Evolutionary conservation across 2,888 invertebrate species (phyloP), one percentile per base, ranked within the genome.

Genomic region (Liopterus haemorrhoidalis): DNA sequence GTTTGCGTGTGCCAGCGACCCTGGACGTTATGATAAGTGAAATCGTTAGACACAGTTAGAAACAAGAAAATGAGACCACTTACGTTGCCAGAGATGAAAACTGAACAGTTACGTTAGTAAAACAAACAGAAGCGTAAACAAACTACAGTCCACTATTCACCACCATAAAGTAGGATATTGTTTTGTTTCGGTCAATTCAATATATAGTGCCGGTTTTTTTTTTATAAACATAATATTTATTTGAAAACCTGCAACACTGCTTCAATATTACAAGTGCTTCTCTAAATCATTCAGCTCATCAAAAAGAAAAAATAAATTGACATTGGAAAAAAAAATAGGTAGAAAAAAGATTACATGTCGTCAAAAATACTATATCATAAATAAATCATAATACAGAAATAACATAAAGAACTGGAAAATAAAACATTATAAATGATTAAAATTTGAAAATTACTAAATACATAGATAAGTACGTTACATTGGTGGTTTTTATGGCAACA

Each of bases 181-280:
- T 19, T 33, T 16, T 11, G 19, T 6, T 4, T 18, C 11, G 32
- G 14, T 18, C 18, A 9, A 18, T 12, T 32, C 16, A 16, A 5
- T 11, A 15, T 6, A 5, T 19, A 5, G 6, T 32, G 15, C 18
- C 11, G 32, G 11, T 16, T 32, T 11, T 18, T 11, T 40, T 37
- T 42, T 45, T 45, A 38, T 45, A 45, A 45, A 45, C 33, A 45
- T 32, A 45, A 45, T 45, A 45, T 45, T 39, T 45, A 45, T 45
- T 45, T 41, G 24, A 38, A 39, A 35, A 35, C 39, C 38, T 38
- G 45, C 33, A 45, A 45, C 39, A 45, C 44, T 45, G 39, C 39
- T n/a, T 45, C 38, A 14, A 39, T 44, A 39, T 42, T 42, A 42
- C 42, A 42, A 36, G 35, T 38, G 27, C 18, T 16, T 38, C 39